These are phyloP conservation scores for Gasterosteus aculeatus DNA, from an alignment of 2,113 vertebrate genomes.

Conservation along the genomic window DNA sequence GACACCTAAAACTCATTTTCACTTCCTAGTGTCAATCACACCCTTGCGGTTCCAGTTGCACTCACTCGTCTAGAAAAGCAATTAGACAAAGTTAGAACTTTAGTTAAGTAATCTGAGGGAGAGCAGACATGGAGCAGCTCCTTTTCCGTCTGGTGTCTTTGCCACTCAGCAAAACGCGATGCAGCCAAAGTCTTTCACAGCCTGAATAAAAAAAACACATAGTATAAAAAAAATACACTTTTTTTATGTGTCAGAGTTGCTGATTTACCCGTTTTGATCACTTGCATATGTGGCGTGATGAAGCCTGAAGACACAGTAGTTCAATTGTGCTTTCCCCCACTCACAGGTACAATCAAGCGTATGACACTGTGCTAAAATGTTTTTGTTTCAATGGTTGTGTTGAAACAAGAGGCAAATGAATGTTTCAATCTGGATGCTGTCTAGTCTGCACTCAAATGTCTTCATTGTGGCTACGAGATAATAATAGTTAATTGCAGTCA, in stretches of 20 bases:
- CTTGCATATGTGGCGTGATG: neutral
- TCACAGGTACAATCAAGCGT: neutral
- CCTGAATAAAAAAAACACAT: slow-evolving; percentile 19
- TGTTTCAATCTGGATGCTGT: slow-evolving; percentile 38
- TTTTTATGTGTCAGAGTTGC: neutral
- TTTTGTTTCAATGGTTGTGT: slow-evolving; percentile 22
- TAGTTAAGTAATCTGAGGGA: slow-evolving; percentile 26
- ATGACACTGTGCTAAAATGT: slow-evolving; percentile 8
- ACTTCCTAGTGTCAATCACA: slow-evolving; percentile 34
- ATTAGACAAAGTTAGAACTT: slow-evolving; percentile 35
- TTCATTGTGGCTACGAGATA: slow-evolving; percentile 12
- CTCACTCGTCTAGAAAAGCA: slow-evolving; percentile 25
- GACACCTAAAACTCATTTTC: slow-evolving; percentile 51
- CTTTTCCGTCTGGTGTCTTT: slow-evolving; percentile 52
- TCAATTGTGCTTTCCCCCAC: neutral
- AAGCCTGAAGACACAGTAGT: neutral
- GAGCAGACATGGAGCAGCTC: slow-evolving; percentile 46
- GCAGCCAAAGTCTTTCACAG: slow-evolving; percentile 30
- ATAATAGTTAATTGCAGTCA: slow-evolving; percentile 34
- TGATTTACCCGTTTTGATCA: neutral
- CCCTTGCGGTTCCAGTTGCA: slow-evolving; percentile 13
- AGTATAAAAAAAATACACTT: no score
- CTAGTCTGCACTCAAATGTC: slow-evolving; percentile 8
- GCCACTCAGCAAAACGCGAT: slow-evolving; percentile 51
- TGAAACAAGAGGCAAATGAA: slow-evolving; percentile 27